Evolutionary conservation across 1,140 invertebrate genomes (phyloP).

Genomic region (Amyelois transitella): DNA sequence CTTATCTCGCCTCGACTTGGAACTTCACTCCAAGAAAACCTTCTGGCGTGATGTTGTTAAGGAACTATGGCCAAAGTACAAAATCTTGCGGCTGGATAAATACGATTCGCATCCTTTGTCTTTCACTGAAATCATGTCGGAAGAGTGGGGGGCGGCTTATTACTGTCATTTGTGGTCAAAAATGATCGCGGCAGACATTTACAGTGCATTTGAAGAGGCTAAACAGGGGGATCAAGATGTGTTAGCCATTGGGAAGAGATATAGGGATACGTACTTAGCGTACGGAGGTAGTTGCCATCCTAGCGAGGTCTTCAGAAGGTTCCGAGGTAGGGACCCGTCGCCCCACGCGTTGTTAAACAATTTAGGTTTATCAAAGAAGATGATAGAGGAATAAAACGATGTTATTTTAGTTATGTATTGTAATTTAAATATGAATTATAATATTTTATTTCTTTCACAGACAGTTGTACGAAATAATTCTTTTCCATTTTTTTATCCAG

Average conservation of each 20-base stretch:
- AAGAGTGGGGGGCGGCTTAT: constrained; percentile 84
- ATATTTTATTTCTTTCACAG: constrained; percentile 17
- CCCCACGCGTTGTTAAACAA: constrained; percentile 85
- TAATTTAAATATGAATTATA: constrained; percentile 31
- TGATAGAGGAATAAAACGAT: constrained; percentile 39
- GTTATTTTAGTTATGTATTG: constrained; percentile 22
- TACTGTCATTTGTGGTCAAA: constrained; percentile 87
- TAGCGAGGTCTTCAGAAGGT: constrained; percentile 90
- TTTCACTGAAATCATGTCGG: constrained; percentile 83
- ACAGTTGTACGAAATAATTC: too few relatives aligned
- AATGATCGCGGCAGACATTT: constrained; percentile 93
- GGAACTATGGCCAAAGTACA: constrained; percentile 85
- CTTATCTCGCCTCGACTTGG: constrained; percentile 87
- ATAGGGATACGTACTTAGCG: constrained; percentile 89
- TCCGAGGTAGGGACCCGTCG: constrained; percentile 92
- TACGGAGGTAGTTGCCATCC: constrained; percentile 86
- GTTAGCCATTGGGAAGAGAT: constrained; percentile 79
- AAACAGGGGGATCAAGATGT: constrained; percentile 71
- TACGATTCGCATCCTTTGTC: constrained; percentile 87
- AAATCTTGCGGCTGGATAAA: constrained; percentile 82
- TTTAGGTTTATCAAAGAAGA: constrained; percentile 72
- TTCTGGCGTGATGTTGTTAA: constrained; percentile 88
- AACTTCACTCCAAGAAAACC: constrained; percentile 83
- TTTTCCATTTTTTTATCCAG: too few relatives aligned
- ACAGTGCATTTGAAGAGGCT: constrained; percentile 87